These are phyloP conservation scores for Theonella swinhoei DNA, from an alignment of 37 sponge, comb jelly and placozoan species.

Conservation along the genomic window DNA sequence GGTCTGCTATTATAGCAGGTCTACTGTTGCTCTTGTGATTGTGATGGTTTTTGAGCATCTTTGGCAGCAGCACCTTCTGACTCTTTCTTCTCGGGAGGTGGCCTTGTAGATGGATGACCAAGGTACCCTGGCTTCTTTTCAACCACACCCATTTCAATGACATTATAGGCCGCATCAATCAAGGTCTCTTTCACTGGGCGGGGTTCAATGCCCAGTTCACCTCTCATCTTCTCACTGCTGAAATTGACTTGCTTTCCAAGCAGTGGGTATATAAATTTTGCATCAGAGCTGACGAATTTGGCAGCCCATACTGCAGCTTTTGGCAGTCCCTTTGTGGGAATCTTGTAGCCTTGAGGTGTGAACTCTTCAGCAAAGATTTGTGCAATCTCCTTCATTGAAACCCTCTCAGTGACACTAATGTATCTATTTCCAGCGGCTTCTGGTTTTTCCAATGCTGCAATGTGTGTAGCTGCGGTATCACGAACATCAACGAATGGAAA, in stretches of 20 bases:
- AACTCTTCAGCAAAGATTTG: constrained; percentile 64
- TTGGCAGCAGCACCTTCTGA: not conserved
- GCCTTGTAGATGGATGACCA: constrained; percentile 43
- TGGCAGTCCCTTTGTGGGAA: constrained; percentile 35
- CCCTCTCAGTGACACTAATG: constrained; percentile 8
- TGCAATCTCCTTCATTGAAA: constrained; percentile 60
- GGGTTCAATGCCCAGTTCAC: constrained; percentile 71
- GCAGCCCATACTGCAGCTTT: constrained; percentile 52
- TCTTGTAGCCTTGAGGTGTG: constrained; percentile 76
- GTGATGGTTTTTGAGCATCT: not conserved
- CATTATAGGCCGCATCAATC: constrained; percentile 80
- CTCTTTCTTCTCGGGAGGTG: too few relatives aligned
- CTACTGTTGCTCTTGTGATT: not conserved
- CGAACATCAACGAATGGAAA: constrained; percentile 78
- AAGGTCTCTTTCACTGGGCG: constrained; percentile 46
- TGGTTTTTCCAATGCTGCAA: constrained; percentile 78
- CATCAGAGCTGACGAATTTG: constrained; percentile 27
- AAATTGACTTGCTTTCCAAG: constrained; percentile 34
- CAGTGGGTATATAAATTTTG: constrained; percentile 23
- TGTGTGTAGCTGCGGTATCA: constrained; percentile 87
- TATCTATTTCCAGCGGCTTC: constrained; percentile 75
- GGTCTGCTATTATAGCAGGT: too few relatives aligned
- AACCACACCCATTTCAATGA: constrained; percentile 74
- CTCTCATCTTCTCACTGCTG: constrained; percentile 58
- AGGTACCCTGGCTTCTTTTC: constrained; percentile 64